phyloP scores from a whole-genome alignment of 2,113 vertebrate species.

The Tetrao urogallus region DNA sequence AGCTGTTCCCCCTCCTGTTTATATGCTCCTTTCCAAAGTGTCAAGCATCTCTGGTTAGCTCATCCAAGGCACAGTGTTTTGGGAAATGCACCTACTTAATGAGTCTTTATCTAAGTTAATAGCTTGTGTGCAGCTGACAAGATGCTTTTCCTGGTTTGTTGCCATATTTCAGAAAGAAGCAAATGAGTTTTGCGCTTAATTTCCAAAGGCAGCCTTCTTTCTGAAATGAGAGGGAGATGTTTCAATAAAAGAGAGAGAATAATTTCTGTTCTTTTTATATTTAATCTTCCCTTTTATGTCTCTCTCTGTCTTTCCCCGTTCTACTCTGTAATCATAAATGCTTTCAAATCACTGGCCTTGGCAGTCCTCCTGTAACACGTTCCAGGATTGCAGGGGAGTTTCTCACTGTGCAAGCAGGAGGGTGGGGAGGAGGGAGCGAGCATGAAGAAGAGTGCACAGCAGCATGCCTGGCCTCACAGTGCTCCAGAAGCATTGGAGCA shows the following conservation, averaged over 20 bases:
- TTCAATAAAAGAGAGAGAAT: neutral
- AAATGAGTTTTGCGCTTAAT: neutral
- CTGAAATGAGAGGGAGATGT: neutral
- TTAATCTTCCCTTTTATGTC: constrained; percentile 12
- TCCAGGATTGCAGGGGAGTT: neutral
- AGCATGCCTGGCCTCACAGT: neutral
- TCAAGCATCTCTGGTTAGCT: neutral
- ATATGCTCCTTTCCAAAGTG: neutral
- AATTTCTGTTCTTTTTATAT: fast-evolving
- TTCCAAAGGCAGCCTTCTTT: neutral
- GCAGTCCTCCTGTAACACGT: neutral
- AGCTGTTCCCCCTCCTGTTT: too few species aligned
- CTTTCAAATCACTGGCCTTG: neutral
- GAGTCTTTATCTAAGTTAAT: neutral
- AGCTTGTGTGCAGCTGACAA: neutral
- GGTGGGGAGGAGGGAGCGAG: neutral
- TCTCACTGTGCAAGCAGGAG: neutral
- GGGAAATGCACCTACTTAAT: neutral
- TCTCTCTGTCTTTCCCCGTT: neutral
- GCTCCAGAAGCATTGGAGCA: neutral
- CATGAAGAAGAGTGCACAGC: neutral
- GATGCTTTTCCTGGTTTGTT: neutral
- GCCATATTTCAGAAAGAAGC: neutral
- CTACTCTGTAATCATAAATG: neutral
- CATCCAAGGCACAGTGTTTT: neutral